Evolutionary conservation across 2,113 vertebrate genomes (phyloP).

Genomic region (Spea bombifrons): DNA sequence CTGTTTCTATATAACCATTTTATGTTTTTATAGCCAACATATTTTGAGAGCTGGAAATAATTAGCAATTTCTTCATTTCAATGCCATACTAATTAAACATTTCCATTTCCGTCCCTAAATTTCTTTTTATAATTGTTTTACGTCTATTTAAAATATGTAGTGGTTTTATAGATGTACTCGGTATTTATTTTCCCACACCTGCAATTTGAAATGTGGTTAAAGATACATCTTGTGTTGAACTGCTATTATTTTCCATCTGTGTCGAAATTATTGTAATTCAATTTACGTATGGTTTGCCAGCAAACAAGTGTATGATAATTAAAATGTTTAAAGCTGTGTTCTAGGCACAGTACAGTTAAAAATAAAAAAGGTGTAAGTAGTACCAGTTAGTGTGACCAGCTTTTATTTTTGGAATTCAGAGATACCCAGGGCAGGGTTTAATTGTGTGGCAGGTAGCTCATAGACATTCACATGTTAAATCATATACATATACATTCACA

Average conservation of each 20-base stretch:
- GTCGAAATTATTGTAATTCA: slow-evolving; percentile 39
- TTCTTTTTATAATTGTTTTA: slow-evolving; percentile 20
- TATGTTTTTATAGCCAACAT: no score
- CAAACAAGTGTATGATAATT: slow-evolving; percentile 31
- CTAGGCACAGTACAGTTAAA: slow-evolving; percentile 13
- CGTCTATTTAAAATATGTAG: slow-evolving; percentile 9
- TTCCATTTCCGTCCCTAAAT: slow-evolving; percentile 1
- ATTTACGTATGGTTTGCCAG: slow-evolving; percentile 13
- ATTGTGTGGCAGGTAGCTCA: no score
- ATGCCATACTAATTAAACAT: neutral
- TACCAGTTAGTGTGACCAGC: no score
- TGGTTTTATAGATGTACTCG: slow-evolving; percentile 7
- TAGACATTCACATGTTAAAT: no score
- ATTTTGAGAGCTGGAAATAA: no score
- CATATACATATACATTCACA: no score
- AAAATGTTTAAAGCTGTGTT: slow-evolving; percentile 6
- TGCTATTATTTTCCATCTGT: slow-evolving; percentile 33
- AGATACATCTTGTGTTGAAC: slow-evolving; percentile 17
- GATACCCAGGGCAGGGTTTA: no score
- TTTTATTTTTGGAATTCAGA: no score
- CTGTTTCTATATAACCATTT: no score
- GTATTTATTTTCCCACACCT: slow-evolving; percentile 30
- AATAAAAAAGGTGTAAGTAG: no score
- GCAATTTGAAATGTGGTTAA: slow-evolving; percentile 20
- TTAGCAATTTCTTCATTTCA: no score